phyloP scores from a whole-genome alignment of 2,113 vertebrate genomes.

The Nycticebus coucang region DNA sequence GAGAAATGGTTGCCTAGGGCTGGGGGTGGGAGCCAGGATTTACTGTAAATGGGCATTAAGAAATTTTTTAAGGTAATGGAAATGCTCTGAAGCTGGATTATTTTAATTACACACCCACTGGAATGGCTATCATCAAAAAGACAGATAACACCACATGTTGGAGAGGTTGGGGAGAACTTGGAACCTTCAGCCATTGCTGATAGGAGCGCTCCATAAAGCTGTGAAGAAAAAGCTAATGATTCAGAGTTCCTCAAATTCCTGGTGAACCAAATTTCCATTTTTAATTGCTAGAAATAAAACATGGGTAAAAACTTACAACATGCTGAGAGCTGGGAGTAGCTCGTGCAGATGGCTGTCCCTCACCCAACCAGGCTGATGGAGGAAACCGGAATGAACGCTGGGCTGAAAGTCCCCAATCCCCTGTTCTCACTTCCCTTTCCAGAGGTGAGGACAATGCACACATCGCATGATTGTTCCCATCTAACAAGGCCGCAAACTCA shows the following conservation, averaged over 20 bases:
- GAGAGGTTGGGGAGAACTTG: too few species aligned
- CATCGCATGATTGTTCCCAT: not conserved
- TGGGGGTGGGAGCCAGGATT: not conserved
- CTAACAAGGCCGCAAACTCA: not conserved
- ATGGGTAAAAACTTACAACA: not conserved
- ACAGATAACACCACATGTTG: too few species aligned
- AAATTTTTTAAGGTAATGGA: not conserved
- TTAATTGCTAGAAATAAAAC: slow-evolving; percentile 51
- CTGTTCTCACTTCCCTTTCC: not conserved
- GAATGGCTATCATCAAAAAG: too few species aligned
- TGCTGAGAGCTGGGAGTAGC: not conserved
- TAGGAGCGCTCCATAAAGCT: not conserved
- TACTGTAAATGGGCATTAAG: not conserved
- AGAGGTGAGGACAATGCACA: not conserved
- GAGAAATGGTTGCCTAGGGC: not conserved
- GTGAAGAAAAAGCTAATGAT: not conserved
- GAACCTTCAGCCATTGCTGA: too few species aligned
- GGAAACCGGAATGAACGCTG: not conserved
- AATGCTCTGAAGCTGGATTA: not conserved
- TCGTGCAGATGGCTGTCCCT: not conserved
- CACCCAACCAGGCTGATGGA: not conserved
- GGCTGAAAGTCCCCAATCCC: not conserved
- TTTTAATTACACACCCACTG: not conserved
- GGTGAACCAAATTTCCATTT: slow-evolving; percentile 16
- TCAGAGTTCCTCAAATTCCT: slow-evolving; percentile 35